Evolutionary conservation across 2,888 invertebrate species (phyloP).

Genomic region (Tenthredo notha): DNA sequence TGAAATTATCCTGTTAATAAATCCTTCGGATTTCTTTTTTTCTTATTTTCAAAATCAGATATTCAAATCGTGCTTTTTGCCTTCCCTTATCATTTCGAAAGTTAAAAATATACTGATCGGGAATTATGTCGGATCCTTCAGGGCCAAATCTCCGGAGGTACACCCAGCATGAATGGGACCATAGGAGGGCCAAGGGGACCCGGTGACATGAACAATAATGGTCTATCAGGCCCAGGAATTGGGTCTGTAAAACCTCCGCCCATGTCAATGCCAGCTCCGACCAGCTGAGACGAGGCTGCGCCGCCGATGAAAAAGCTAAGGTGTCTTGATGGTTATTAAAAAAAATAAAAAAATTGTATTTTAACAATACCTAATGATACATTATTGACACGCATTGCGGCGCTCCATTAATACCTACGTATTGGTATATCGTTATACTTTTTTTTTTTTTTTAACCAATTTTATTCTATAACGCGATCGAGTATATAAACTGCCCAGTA

Average conservation of each 20-base stretch:
- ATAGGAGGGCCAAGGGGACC: slow-evolving; percentile 71
- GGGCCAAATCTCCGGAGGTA: slow-evolving; percentile 75
- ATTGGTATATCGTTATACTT: not conserved
- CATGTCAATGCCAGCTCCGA: slow-evolving; percentile 76
- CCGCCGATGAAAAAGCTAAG: slow-evolving; percentile 76
- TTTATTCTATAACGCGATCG: not conserved
- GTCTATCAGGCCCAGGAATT: slow-evolving; percentile 73
- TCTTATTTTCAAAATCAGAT: not conserved
- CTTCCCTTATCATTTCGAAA: not conserved
- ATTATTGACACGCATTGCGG: slow-evolving; percentile 18
- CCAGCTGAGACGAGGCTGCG: slow-evolving; percentile 77
- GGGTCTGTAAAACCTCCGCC: slow-evolving; percentile 76
- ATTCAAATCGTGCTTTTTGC: not conserved
- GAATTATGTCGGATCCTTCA: slow-evolving; percentile 59
- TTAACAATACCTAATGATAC: slow-evolving; percentile 16
- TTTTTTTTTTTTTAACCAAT: not conserved
- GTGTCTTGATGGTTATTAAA: slow-evolving; percentile 76
- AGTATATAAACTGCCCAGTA: not conserved
- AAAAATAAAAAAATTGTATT: not conserved
- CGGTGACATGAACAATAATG: slow-evolving; percentile 77
- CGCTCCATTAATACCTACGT: not conserved
- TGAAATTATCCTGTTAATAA: not conserved
- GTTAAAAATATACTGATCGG: not conserved
- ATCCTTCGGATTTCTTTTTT: not conserved
- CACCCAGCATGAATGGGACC: slow-evolving; percentile 73